Base-by-base conservation (phyloP, 92 coral and sea anemone genomes). In the Zoanthus solanderi region DNA sequence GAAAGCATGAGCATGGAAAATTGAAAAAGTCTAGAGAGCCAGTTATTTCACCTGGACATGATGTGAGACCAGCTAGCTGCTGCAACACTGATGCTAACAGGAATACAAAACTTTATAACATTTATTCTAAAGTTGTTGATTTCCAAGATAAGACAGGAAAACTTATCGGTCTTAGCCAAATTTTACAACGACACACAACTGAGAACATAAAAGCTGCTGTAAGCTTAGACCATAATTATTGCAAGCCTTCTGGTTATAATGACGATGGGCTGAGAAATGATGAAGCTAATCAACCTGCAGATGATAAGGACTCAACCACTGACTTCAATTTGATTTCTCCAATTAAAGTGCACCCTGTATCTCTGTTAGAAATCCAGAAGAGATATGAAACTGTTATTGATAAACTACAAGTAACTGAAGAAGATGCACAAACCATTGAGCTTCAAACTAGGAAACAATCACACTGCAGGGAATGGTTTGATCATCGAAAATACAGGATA, bases 321-420 rank as follows among this genome's bases (percentile, higher is more conserved):
- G 86, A 84, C 23, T 28, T 69, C 74, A 69, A 69, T 69, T 63
- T 89, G 23, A 78, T 89, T 23, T 89, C 92, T 15, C 92, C 90
- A 75, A 75, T 89, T 48, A 89, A 89, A 85, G 90, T 74, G 5
- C 92, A 89, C 48, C 92, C 90, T 50, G 76, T 76, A 56, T 74
- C 89, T 28, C 78, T 76, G 48, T 16, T 47, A 84, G 84, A 77
- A 75, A 75, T 89, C 32, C 54, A 89, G 7, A 53, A 84, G 63
- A 45, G 90, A n/a, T 89, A 85, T 31, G 60, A 85, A 67, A 23
- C 60, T 60, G 74, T 67, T 54, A 69, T 69, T 69, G 82, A 85
- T 37, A 74, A 73, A 13, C 47, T 85, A 32, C 46, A 53, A 17
- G 88, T 85, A n/a, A 85, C 72, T 45, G 79, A 73, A 56, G 73